Percentiles rank a stretch among this genome's conserved stretches.
Conservation (phyloP, 2,797 vertebrate species). For the Manis pentadactyla region DNA sequence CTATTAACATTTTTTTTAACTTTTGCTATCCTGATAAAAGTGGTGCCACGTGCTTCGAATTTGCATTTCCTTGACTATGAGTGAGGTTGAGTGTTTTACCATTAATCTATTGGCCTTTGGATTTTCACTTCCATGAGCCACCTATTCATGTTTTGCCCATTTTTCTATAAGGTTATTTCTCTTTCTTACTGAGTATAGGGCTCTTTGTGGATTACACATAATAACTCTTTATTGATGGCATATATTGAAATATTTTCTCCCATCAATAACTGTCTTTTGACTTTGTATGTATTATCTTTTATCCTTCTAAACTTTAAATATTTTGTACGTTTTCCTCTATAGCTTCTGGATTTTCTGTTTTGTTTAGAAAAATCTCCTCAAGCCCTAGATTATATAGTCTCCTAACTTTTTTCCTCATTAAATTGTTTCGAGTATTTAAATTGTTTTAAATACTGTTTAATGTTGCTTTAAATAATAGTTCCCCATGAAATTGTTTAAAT, state of each 20-base stretch:
- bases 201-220: background rate
- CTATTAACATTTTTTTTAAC: background rate
- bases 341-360: slow-evolving; percentile 55
- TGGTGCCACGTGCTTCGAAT: background rate
- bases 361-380: slow-evolving; percentile 52
- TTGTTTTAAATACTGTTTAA: slow-evolving; percentile 38
- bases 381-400: background rate
- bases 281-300: background rate
- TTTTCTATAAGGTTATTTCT: background rate
- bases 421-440: slow-evolving; percentile 51
- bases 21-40: background rate
- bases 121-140: background rate
- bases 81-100: background rate
- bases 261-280: background rate
- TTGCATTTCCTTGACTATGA: background rate
- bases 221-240: background rate
- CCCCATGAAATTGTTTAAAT: slow-evolving; percentile 40
- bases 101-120: background rate
- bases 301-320: slow-evolving; percentile 47
- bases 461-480: slow-evolving; percentile 47
- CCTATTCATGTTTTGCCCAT: background rate
- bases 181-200: background rate
- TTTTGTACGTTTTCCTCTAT: slow-evolving; percentile 38
- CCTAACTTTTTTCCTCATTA: slow-evolving; percentile 36
- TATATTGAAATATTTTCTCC: background rate